Evolutionary conservation across 2,797 vertebrate species (phyloP), one percentile per base, ranked within the genome.

Genomic region (Thaleichthys pacificus): DNA sequence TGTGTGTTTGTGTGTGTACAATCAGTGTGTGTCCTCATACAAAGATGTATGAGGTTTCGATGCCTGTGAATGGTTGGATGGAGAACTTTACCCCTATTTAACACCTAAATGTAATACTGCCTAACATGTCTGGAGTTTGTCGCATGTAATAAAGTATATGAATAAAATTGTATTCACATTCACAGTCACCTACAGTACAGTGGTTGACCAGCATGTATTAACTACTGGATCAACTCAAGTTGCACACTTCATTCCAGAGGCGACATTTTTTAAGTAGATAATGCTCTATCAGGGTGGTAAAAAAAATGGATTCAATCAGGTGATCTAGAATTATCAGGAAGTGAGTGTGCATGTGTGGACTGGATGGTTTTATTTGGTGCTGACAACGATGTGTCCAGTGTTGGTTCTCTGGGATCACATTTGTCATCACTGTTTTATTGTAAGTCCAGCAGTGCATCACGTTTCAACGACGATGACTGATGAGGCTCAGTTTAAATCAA

Each of bases 391-490:
- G 12, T 12, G 66, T 19, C n/a, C 26, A 68, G 19, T 14, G 30
- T 19, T 56, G n/a, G 51, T 68, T 30, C 24, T 15, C 6, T 32
- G 19, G 24, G 17, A 11, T 68, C 51, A 26, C 32, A 32, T 54
- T 57, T 68, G 66, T 68, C 66, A 58, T 14, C 66, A 22, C 26
- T 32, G 24, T 32, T 68, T 35, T 54, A 68, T 22, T 68, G n/a
- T n/a, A 32, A 68, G 19, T 4, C 51, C 26, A 1, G n/a, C 26
- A 56, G 24, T 24, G 32, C 26, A 56, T 8, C 26, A 57, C 4
- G 22, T 68, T 12, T 32, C 47, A 47, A 66, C 42, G n/a, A 22
- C 14, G 3, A 47, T 49, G 65, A 66, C 4, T 57, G n/a, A 30
- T 28, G 49, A 30, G 49, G 49, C 66, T 26, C 14, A 15, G 42